Evolutionary conservation across 2,113 vertebrate species (phyloP).

Genomic region (Platysteira castanea): DNA sequence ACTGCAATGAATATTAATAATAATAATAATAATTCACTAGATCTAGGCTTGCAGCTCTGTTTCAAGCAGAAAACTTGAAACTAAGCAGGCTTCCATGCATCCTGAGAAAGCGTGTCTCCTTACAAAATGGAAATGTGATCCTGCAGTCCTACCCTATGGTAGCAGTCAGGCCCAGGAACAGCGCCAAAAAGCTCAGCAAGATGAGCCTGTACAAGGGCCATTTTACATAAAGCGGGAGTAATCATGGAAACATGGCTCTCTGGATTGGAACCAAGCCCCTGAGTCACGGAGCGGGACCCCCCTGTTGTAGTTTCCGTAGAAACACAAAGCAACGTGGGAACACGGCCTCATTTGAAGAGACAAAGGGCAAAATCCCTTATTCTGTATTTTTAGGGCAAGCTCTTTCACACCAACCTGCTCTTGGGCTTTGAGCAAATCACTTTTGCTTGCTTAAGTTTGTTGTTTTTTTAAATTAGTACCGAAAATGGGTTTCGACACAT

Average conservation of each 20-base stretch:
- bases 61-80: conserved; percentile 13
- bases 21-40: background rate
- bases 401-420: conserved; percentile 32
- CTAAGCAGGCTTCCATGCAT: background rate
- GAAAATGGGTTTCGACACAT: conserved; percentile 59
- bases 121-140: conserved; percentile 45
- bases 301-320: conserved; percentile 20
- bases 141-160: conserved; percentile 9
- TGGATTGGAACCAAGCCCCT: conserved; percentile 49
- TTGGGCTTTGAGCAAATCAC: conserved; percentile 48
- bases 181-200: conserved; percentile 28
- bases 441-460: conserved; percentile 38
- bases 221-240: conserved; percentile 54
- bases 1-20: background rate
- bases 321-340: background rate
- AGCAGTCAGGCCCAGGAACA: conserved; percentile 38
- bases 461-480: conserved; percentile 39
- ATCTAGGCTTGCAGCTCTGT: background rate
- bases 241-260: conserved; percentile 42
- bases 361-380: conserved; percentile 21
- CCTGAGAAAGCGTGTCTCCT: conserved; percentile 19
- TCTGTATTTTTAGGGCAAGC: conserved; percentile 27
- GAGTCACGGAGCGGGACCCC: background rate
- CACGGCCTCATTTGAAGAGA: background rate
- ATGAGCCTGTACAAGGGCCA: conserved; percentile 53